Evolutionary conservation across 2,113 vertebrate species (phyloP).

Genomic region (Machaerirhynchus nigripectus): DNA sequence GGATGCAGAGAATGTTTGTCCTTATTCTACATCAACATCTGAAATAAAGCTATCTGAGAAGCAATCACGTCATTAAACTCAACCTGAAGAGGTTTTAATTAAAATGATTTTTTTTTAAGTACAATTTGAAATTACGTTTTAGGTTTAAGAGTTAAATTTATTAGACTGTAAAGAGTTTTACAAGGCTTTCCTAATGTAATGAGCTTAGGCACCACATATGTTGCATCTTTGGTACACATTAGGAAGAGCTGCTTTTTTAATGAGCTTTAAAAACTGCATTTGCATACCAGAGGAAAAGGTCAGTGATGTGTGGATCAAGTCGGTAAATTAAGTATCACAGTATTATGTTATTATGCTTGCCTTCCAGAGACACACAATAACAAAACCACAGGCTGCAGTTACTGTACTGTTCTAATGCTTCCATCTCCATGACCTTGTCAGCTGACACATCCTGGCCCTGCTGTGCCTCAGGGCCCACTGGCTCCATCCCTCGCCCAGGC

Average conservation of each 20-base stretch:
- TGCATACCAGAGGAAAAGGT: slow-evolving; percentile 60
- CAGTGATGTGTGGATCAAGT: slow-evolving; percentile 43
- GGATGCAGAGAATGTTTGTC: not conserved
- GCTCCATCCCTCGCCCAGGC: not conserved
- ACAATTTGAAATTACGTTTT: not conserved
- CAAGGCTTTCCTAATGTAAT: slow-evolving; percentile 37
- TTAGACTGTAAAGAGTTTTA: slow-evolving; percentile 22
- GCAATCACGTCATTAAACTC: not conserved
- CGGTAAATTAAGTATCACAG: slow-evolving; percentile 58
- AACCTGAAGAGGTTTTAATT: not conserved
- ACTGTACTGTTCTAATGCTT: not conserved
- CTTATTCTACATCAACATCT: not conserved
- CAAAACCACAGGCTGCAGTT: not conserved
- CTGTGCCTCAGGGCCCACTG: not conserved
- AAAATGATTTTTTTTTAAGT: not conserved
- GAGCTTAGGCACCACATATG: slow-evolving; percentile 40
- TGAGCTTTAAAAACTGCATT: slow-evolving; percentile 60
- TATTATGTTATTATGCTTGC: slow-evolving; percentile 20
- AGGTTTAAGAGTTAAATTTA: slow-evolving; percentile 36
- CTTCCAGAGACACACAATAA: slow-evolving; percentile 8
- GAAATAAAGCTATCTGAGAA: not conserved
- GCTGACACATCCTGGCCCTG: not conserved
- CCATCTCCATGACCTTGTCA: not conserved
- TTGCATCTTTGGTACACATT: slow-evolving; percentile 37
- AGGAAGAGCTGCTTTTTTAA: slow-evolving; percentile 48